Base-by-base conservation (phyloP, 1,140 invertebrate genomes). In the Drosophila erecta region DNA sequence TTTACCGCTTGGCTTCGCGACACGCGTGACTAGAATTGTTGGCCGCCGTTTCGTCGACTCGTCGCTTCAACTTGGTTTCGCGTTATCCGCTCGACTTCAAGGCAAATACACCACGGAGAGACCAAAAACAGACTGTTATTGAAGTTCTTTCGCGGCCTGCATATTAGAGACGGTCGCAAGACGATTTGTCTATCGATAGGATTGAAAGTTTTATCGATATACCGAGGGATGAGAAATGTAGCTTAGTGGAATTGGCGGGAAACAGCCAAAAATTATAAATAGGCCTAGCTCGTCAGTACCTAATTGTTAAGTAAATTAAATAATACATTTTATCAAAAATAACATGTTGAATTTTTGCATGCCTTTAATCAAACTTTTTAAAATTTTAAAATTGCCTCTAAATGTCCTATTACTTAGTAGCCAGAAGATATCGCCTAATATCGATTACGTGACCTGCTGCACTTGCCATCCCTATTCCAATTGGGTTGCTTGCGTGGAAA, bases 1-100 rank as follows among this genome's bases (percentile, higher is more conserved):
- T 62, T 70, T 27, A 56, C 55, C 49, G 43, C 55, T 40, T 17
- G 54, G 51, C 43, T 38, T 20, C 44, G 33, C 76, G 55, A 62
- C 46, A 64, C 75, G 80, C 81, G 81, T 85, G 81, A 85, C 81
- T 80, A 85, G 81, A 85, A 80, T 74, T 47, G 67, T 65, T 56
- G 66, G 60, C 44, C 15, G 2, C 43, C 59, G 76, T 57, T 57
- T 55, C 49, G 47, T 44, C 37, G 20, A 14, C 35, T 44, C 22
- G 51, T 10, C 35, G 22, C 1, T 12, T 14, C 8, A 17, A 50
- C 30, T 17, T 5, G 27, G 12, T 27, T 27, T 43, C n/a, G 38
- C 15, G 12, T 43, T 20, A 17, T 41, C 53, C 37, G 53, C 53
- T 61, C 59, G 10, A 27, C n/a, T 30, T 30, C 49, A 38, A 46